Percentiles rank a stretch among this genome's conserved stretches.
phyloP scores from a whole-genome alignment of 1,140 invertebrate species.

The Chrysomallon squamiferum region DNA sequence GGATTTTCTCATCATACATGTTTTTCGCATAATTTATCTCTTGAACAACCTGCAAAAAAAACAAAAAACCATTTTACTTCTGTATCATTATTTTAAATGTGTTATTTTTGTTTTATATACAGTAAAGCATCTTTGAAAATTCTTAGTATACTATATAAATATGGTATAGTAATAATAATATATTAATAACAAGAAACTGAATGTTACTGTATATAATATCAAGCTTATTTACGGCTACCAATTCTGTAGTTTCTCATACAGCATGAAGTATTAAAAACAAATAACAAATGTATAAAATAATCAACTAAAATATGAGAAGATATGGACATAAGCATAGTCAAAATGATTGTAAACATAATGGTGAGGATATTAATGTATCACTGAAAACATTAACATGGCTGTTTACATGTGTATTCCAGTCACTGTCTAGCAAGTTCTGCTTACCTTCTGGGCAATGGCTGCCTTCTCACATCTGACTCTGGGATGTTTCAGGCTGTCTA shows the following conservation, averaged over 20 bases:
- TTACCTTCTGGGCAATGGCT: slow-evolving; percentile 79
- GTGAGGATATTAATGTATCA: no score
- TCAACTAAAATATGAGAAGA: no score
- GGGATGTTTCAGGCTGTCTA: slow-evolving; percentile 66
- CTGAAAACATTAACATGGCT: no score
- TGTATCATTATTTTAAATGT: no score
- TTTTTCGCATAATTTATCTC: slow-evolving; percentile 87
- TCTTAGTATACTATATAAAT: background rate
- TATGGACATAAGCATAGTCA: no score
- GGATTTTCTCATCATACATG: slow-evolving; percentile 80
- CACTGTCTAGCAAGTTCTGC: no score
- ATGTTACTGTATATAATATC: background rate
- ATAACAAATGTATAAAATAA: no score
- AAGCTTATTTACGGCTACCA: background rate
- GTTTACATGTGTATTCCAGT: no score
- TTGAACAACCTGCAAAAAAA: slow-evolving; percentile 68
- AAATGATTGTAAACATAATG: no score
- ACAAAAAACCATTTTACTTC: background rate
- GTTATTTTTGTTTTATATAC: background rate
- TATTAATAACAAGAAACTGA: background rate
- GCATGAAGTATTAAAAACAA: no score
- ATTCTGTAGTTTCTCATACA: background rate
- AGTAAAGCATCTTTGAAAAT: background rate
- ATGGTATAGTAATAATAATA: background rate
- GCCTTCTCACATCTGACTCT: slow-evolving; percentile 83